Conservation (phyloP, 2,113 vertebrate species). For the Albula goreensis region DNA sequence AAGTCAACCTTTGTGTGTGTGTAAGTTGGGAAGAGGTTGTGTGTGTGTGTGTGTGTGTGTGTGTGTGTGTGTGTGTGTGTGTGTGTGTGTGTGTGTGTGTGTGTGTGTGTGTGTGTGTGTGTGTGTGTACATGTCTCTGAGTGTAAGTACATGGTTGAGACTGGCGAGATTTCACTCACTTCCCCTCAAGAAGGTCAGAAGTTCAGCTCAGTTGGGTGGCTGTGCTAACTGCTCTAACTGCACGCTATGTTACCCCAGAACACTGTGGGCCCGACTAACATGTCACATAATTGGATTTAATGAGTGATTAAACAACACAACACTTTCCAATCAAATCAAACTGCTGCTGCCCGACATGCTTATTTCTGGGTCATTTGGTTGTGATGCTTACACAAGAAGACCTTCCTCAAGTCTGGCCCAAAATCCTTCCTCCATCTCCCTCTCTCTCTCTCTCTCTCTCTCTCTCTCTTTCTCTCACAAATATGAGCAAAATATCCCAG, state of each 20-base stretch:
- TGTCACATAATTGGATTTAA: conserved; percentile 26
- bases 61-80: conserved; percentile 7
- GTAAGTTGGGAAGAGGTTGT: too few species aligned
- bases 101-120: conserved; percentile 4
- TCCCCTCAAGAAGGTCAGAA: not conserved
- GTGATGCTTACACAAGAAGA: not conserved
- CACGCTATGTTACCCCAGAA: not conserved
- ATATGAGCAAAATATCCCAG: not conserved
- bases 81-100: not conserved
- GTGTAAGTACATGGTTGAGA: too few species aligned
- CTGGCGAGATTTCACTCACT: not conserved
- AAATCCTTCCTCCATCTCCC: not conserved
- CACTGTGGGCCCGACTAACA: conserved; percentile 12
- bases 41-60: conserved; percentile 8
- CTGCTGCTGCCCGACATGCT: conserved; percentile 24
- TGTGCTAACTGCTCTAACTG: too few species aligned
- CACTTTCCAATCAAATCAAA: conserved; percentile 29
- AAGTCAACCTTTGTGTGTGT: not conserved
- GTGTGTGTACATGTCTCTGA: conserved; percentile 27
- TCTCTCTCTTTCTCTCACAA: not conserved
- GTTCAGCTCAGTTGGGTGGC: conserved; percentile 8
- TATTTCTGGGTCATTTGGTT: conserved; percentile 19
- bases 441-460: not conserved
- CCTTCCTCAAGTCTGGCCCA: not conserved
- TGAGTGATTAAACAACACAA: conserved; percentile 28